These are phyloP conservation scores for Argyresthia goedartella DNA, from an alignment of 2,888 invertebrate species.

Conservation along the genomic window DNA sequence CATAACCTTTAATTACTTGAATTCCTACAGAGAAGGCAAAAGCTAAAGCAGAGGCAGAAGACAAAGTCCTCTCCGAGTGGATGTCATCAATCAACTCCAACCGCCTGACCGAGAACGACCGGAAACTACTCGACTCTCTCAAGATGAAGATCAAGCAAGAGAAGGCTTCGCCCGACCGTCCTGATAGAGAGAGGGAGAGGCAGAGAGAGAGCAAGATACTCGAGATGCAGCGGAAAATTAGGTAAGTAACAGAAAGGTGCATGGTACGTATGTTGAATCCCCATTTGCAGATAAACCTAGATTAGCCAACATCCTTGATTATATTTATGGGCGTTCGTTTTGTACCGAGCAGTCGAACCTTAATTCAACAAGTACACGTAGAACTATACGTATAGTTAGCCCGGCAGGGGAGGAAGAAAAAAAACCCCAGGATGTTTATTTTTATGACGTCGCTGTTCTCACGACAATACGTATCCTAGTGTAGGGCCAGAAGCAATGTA, in stretches of 20 bases:
- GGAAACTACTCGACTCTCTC: constrained; percentile 67
- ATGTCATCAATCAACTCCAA: constrained; percentile 62
- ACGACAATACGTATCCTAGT: no score
- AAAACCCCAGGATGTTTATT: no score
- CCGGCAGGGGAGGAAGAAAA: no score
- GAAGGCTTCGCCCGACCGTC: constrained; percentile 12
- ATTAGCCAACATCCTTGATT: no score
- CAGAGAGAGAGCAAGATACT: constrained; percentile 20
- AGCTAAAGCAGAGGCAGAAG: constrained; percentile 30
- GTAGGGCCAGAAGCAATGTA: no score
- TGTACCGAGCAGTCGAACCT: no score
- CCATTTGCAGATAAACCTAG: no score
- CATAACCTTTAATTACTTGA: background rate
- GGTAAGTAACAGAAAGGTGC: background rate
- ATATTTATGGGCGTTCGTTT: no score
- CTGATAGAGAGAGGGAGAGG: constrained; percentile 15
- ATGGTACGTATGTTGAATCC: no score
- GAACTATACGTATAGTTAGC: no score
- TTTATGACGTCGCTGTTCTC: no score
- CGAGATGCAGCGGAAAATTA: background rate
- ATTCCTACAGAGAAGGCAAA: constrained; percentile 10
- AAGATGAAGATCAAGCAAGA: constrained; percentile 31
- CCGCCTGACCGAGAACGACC: constrained; percentile 67
- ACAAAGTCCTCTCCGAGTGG: constrained; percentile 67
- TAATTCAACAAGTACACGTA: no score